phyloP scores from a whole-genome alignment of 2,888 invertebrate species.

The Hirtodrosophila confusa region DNA sequence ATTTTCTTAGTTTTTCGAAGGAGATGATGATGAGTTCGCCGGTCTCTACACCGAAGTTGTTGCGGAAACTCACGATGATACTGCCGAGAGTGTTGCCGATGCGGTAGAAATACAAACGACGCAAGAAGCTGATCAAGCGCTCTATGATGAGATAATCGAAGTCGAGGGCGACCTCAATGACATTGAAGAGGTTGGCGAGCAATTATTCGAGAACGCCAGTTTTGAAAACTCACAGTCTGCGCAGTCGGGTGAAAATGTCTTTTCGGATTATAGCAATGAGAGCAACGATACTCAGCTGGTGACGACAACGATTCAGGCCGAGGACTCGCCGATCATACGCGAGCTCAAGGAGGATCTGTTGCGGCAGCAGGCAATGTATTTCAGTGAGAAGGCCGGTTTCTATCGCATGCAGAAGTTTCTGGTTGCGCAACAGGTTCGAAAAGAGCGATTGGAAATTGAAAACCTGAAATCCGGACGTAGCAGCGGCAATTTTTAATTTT shows the following conservation, averaged over 20 bases:
- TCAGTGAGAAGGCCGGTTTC: conserved; percentile 75
- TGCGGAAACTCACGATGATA: conserved; percentile 1
- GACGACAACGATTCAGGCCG: conserved; percentile 47
- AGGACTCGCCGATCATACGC: conserved; percentile 45
- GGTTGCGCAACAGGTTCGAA: conserved; percentile 74
- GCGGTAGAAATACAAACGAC: conserved; percentile 1
- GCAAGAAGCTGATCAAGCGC: conserved; percentile 26
- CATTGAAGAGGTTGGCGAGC: conserved; percentile 28
- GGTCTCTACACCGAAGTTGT: conserved; percentile 32
- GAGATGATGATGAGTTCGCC: conserved; percentile 19
- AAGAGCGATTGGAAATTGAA: conserved; percentile 53
- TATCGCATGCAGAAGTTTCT: conserved; percentile 80
- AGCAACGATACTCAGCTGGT: conserved; percentile 49
- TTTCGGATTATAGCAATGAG: conserved; percentile 49
- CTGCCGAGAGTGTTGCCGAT: background rate
- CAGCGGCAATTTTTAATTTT: background rate
- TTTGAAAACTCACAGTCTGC: conserved; percentile 27
- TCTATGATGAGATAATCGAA: conserved; percentile 48
- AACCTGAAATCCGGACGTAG: conserved; percentile 17
- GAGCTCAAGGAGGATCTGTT: conserved; percentile 67
- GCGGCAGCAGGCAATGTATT: conserved; percentile 76
- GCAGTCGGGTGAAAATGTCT: conserved; percentile 33
- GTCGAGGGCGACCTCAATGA: conserved; percentile 37
- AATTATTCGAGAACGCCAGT: conserved; percentile 24
- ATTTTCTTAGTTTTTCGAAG: conserved; percentile 1